phyloP scores from a whole-genome alignment of 2,797 vertebrate species.

The Fundulus diaphanus region DNA sequence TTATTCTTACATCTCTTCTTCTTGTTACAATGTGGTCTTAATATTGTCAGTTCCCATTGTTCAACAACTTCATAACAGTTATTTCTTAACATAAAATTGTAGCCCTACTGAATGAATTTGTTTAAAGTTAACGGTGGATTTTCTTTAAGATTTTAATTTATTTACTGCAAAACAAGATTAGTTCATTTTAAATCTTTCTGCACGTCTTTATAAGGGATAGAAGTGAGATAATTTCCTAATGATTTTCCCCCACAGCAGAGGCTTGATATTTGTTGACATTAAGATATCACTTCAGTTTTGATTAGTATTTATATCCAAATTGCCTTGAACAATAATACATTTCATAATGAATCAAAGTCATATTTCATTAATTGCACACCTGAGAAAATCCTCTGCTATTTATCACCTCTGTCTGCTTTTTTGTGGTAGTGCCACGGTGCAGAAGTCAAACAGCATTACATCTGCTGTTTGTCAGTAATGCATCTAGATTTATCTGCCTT shows the following conservation, averaged over 20 bases:
- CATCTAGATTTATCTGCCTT: constrained; percentile 55
- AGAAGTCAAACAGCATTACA: constrained; percentile 31
- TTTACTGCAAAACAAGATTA: background rate
- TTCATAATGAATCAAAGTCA: constrained; percentile 27
- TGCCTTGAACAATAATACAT: constrained; percentile 2
- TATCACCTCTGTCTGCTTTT: constrained; percentile 40
- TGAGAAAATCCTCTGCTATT: constrained; percentile 15
- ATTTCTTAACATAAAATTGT: background rate
- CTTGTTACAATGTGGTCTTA: too few species aligned
- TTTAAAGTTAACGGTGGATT: background rate
- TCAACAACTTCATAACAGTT: too few species aligned
- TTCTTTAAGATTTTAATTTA: background rate
- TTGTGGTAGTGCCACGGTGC: constrained; percentile 24
- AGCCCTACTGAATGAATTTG: background rate
- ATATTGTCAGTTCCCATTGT: too few species aligned
- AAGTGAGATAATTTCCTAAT: constrained; percentile 22
- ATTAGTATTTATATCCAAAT: constrained; percentile 22
- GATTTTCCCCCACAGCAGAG: constrained; percentile 33
- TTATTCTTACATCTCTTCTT: too few species aligned
- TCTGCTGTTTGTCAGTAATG: constrained; percentile 37
- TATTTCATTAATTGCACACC: constrained; percentile 22
- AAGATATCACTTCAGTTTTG: constrained; percentile 40
- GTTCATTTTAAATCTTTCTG: background rate
- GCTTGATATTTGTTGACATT: constrained; percentile 15
- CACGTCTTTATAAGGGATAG: background rate